Evolutionary conservation across 2,113 vertebrate species (phyloP).

Genomic region (Dipodomys stephensi): DNA sequence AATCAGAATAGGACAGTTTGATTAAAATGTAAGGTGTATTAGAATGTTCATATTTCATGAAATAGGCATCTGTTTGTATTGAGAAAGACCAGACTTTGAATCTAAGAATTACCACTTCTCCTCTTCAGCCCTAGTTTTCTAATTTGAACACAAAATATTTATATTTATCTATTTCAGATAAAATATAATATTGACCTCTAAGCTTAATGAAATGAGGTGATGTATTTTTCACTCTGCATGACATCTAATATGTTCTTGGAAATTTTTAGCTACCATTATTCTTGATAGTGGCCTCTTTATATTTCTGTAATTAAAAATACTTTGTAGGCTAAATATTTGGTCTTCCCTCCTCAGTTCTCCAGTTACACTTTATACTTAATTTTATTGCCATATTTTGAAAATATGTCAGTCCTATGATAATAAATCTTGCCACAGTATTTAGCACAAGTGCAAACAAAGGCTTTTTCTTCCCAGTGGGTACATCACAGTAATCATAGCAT

Average conservation of each 20-base stretch:
- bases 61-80: not conserved
- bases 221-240: not conserved
- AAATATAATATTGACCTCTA: not conserved
- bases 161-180: not conserved
- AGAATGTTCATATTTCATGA: not conserved
- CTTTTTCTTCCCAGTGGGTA: constrained; percentile 24
- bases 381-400: constrained; percentile 70
- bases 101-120: not conserved
- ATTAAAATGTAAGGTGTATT: not conserved
- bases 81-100: not conserved
- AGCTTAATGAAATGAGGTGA: not conserved
- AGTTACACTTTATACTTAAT: constrained; percentile 62
- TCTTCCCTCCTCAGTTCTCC: constrained; percentile 57
- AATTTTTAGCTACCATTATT: not conserved
- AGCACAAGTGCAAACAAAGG: constrained; percentile 63
- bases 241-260: not conserved
- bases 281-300: not conserved
- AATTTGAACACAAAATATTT: not conserved
- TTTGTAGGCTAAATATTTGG: constrained; percentile 57
- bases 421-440: constrained; percentile 57
- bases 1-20: constrained; percentile 36
- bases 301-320: constrained; percentile 22
- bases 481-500: constrained; percentile 21
- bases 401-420: constrained; percentile 64
- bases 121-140: not conserved